A percentile compares a stretch with the other conserved stretches of the same genome.
Evolutionary conservation across 1,140 invertebrate species (phyloP).

Genomic region (Neoseiulus cucumeris): DNA sequence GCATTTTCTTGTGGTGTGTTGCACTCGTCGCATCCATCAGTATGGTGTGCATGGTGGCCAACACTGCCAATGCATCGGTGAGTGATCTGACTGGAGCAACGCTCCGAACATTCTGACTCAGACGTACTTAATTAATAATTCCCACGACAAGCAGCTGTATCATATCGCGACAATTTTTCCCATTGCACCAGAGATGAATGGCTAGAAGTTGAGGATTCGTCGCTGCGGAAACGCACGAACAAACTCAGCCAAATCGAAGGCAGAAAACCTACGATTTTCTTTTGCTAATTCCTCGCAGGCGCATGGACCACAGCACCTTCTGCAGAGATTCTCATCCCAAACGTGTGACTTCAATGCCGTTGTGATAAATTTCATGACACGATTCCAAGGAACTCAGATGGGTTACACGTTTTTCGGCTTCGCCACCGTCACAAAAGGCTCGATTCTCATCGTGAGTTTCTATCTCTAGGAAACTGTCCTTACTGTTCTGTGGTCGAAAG

Average conservation of each 20-base stretch:
- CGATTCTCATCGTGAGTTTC: neutral
- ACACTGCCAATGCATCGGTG: neutral
- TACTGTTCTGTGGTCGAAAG: too few species aligned
- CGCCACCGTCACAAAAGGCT: neutral
- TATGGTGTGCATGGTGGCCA: neutral
- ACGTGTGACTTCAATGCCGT: neutral
- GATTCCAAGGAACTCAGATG: neutral
- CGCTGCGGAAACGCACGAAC: too few species aligned
- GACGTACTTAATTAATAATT: too few species aligned
- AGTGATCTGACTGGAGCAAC: neutral
- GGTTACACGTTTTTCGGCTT: neutral
- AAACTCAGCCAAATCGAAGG: too few species aligned
- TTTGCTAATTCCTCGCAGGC: neutral
- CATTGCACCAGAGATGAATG: too few species aligned
- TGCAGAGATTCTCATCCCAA: neutral
- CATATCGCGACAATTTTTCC: too few species aligned
- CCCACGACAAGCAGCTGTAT: too few species aligned
- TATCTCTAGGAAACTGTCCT: neutral
- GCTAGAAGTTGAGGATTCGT: too few species aligned
- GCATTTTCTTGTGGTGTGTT: neutral
- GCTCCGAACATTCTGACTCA: too few species aligned
- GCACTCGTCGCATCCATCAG: neutral
- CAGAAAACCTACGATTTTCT: too few species aligned
- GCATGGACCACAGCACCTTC: neutral
- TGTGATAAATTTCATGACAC: neutral